A percentile compares a stretch with the other conserved stretches of the same genome.
Evolutionary conservation across 2,113 vertebrate species (phyloP).

Genomic region (Apteryx mantelli): DNA sequence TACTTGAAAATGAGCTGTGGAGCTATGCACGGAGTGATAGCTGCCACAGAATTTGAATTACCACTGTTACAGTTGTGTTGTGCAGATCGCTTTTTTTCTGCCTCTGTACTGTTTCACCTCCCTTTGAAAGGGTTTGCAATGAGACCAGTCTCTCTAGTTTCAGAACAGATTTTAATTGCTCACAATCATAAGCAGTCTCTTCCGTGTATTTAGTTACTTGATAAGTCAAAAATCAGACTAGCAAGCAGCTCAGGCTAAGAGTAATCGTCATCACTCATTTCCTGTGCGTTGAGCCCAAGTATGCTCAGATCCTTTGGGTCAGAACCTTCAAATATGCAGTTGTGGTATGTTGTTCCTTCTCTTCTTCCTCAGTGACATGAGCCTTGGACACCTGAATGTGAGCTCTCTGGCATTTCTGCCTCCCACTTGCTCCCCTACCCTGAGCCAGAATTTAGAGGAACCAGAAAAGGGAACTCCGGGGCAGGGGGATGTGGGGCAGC

Average conservation of each 20-base stretch:
- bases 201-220: neutral
- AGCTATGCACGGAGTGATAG: neutral
- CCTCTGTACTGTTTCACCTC: neutral
- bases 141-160: neutral
- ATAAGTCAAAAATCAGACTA: neutral
- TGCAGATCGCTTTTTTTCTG: neutral
- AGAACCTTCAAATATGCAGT: neutral
- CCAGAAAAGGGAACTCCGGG: neutral
- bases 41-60: neutral
- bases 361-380: neutral
- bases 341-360: neutral
- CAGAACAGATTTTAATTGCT: neutral
- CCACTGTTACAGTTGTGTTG: neutral
- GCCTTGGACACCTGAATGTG: neutral
- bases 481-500: neutral
- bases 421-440: neutral
- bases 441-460: neutral
- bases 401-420: neutral
- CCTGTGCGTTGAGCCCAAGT: neutral
- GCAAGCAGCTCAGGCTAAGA: neutral
- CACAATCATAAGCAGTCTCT: neutral
- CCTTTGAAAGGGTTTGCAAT: neutral
- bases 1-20: neutral
- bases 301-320: neutral
- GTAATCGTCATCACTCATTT: neutral